Evolutionary conservation across 2,888 invertebrate genomes (phyloP), one percentile per base, ranked within the genome.

Genomic region (Octonoba sinensis): DNA sequence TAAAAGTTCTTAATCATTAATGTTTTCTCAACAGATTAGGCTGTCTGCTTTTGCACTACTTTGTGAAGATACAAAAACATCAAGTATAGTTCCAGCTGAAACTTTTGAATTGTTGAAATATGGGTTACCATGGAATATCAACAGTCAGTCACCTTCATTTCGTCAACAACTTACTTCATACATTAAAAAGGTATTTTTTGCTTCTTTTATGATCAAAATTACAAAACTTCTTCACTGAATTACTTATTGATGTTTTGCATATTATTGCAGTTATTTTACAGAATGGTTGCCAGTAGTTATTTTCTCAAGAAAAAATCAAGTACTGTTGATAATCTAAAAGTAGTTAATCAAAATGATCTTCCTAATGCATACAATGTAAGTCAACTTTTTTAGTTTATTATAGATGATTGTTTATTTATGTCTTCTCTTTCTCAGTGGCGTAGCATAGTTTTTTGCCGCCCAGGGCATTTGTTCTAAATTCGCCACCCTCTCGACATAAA

Each of bases 61-160:
- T 47, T 92, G 93, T 69, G 94, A 95, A 86, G 93, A 92, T 82
- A 87, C 92, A 69, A 93, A 93, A 87, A 92, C 92, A 1, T 94
- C 95, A 1, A 93, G 94, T 87, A 85, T 89, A 15, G 91, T 94
- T 84, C 87, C 90, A 0, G 76, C 87, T 0, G 89, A 89, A 57
- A 95, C 96, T 87, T 90, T 95, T 49, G 87, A 90, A 1, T 90
- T 93, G 18, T 88, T 95, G 27, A 87, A 91, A 13, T 27, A 12
- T n/a, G 57, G 60, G 3, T 46, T 82, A 11, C 67, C 59, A 11
- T 72, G 69, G n/a, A 81, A 75, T 56, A 66, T 83, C 6, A 81
- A 67, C 57, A 75, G 81, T 76, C 85, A 85, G 69, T 77, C 78
- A 22, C 82, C 84, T 16, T 74, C 71, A 16, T 81, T 74, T 62